phyloP scores from a whole-genome alignment of 2,888 invertebrate species.

The Machimus rusticus region DNA sequence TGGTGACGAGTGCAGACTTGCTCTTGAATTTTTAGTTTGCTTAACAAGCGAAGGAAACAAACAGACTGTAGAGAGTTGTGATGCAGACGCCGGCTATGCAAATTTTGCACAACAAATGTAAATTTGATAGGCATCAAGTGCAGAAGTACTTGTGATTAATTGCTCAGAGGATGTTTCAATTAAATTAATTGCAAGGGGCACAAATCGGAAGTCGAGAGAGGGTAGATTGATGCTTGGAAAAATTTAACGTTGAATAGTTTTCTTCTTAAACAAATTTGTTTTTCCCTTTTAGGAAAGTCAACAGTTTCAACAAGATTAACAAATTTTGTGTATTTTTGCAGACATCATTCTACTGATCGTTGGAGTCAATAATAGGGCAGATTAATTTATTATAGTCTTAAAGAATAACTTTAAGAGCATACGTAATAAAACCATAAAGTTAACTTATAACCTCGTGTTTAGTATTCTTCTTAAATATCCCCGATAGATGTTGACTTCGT shows the following conservation, averaged over 20 bases:
- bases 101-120: not conserved
- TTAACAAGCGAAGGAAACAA: not conserved
- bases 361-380: no score
- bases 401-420: no score
- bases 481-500: no score
- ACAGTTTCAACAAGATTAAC: no score
- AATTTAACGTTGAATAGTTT: not conserved
- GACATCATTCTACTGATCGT: no score
- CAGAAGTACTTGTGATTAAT: not conserved
- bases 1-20: not conserved
- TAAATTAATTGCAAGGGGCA: not conserved
- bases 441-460: no score
- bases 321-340: no score
- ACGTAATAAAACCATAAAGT: no score
- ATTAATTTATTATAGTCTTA: no score
- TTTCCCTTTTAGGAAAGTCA: not conserved
- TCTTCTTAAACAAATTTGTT: not conserved
- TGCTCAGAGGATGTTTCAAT: not conserved
- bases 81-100: not conserved
- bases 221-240: not conserved
- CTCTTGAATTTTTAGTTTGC: not conserved
- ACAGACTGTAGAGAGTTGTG: not conserved
- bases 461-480: no score
- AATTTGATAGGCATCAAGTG: not conserved
- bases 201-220: not conserved